phyloP scores from a whole-genome alignment of 2,888 invertebrate species.

The Andrena bucephala region DNA sequence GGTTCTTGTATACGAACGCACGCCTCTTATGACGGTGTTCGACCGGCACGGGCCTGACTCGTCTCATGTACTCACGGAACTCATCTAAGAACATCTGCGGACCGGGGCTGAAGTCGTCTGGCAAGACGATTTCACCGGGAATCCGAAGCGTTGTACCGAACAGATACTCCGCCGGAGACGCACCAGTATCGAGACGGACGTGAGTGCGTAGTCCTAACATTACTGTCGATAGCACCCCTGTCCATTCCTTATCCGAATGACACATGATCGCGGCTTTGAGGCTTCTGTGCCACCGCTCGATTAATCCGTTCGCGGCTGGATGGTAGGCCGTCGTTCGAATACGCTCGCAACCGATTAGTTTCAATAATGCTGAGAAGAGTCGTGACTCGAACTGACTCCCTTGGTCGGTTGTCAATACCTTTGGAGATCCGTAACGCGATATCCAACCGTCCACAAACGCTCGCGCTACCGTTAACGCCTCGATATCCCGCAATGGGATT shows the following conservation, averaged over 20 bases:
- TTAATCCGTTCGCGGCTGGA: background rate
- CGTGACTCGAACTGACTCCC: conserved; percentile 6
- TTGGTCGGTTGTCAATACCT: background rate
- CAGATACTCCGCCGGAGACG: too few species aligned
- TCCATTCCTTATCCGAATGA: background rate
- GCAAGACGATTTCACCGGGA: too few species aligned
- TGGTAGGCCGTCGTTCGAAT: background rate
- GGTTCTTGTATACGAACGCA: too few species aligned
- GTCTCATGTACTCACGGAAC: too few species aligned
- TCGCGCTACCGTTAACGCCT: too few species aligned
- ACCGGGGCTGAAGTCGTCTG: too few species aligned
- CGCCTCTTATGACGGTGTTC: too few species aligned
- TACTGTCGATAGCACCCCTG: background rate
- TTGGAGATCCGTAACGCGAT: background rate
- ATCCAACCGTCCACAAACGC: background rate
- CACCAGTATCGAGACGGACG: too few species aligned
- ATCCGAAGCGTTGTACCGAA: too few species aligned
- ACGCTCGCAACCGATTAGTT: background rate
- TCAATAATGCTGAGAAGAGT: background rate
- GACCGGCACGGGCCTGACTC: too few species aligned
- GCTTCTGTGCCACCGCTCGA: conserved; percentile 4
- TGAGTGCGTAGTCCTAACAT: background rate
- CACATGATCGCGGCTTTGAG: conserved; percentile 13
- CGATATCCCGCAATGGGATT: too few species aligned
- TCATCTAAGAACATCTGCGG: too few species aligned